Conservation (phyloP, 1,140 invertebrate genomes). For the Diorhabda elongata region DNA sequence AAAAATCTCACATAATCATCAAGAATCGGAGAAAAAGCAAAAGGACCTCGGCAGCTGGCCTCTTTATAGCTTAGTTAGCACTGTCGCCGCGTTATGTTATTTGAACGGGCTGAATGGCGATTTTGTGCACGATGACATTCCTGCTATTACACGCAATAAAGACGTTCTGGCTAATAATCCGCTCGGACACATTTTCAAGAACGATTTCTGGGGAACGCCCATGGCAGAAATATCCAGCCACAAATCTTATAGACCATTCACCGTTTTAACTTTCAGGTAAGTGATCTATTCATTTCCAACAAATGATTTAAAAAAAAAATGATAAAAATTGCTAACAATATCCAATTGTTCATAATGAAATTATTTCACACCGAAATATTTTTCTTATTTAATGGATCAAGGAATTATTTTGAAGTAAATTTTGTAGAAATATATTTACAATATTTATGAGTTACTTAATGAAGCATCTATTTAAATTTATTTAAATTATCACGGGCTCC, state of each 20-base stretch:
- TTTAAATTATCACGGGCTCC: too few relatives aligned
- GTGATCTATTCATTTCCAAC: slow-evolving; percentile 28
- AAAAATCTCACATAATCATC: neutral
- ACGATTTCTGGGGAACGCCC: slow-evolving; percentile 91
- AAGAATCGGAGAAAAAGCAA: neutral
- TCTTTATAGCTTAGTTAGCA: slow-evolving; percentile 59
- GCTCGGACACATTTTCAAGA: slow-evolving; percentile 63
- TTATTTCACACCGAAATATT: too few relatives aligned
- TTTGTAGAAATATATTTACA: too few relatives aligned
- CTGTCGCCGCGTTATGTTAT: slow-evolving; percentile 68
- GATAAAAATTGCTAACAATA: too few relatives aligned
- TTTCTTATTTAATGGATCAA: too few relatives aligned
- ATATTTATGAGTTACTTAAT: too few relatives aligned
- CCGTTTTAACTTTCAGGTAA: slow-evolving; percentile 80
- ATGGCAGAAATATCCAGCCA: slow-evolving; percentile 79
- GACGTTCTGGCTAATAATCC: slow-evolving; percentile 73
- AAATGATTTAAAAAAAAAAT: too few relatives aligned
- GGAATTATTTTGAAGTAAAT: too few relatives aligned
- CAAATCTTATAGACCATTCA: slow-evolving; percentile 80
- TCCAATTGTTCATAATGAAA: too few relatives aligned
- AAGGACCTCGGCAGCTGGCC: slow-evolving; percentile 38
- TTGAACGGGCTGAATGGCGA: slow-evolving; percentile 76
- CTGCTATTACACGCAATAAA: slow-evolving; percentile 78
- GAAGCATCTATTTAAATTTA: too few relatives aligned
- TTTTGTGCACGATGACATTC: slow-evolving; percentile 88